These are phyloP conservation scores for Trematomus loennbergii DNA, from an alignment of 2,113 vertebrate species.

Conservation along the genomic window DNA sequence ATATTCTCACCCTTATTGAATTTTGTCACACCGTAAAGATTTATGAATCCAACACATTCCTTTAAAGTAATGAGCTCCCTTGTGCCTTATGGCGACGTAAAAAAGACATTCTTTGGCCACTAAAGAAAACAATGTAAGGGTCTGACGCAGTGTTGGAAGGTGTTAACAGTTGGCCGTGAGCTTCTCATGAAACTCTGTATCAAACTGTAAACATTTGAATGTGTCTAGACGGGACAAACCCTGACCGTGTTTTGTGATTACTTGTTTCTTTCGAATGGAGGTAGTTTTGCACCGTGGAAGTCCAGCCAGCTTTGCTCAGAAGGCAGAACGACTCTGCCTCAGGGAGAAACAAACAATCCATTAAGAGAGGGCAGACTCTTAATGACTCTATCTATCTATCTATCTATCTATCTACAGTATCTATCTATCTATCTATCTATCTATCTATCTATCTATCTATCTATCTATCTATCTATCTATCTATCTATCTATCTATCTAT, in stretches of 20 bases:
- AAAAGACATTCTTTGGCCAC: conserved; percentile 21
- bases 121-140: conserved; percentile 45
- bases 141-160: conserved; percentile 38
- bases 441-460: too few relatives aligned
- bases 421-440: too few relatives aligned
- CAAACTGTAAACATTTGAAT: conserved; percentile 57
- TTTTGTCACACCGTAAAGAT: conserved; percentile 49
- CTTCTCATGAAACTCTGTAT: conserved; percentile 63
- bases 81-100: conserved; percentile 18
- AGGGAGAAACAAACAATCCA: conserved; percentile 37
- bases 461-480: too few relatives aligned
- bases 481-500: too few relatives aligned
- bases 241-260: conserved; percentile 57
- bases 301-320: conserved; percentile 33
- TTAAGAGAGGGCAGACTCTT: conserved; percentile 35
- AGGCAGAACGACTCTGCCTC: conserved; percentile 50
- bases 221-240: conserved; percentile 59
- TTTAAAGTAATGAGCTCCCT: conserved; percentile 40
- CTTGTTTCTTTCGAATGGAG: conserved; percentile 45
- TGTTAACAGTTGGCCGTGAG: conserved; percentile 58
- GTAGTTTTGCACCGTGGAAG: neutral
- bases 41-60: conserved; percentile 56
- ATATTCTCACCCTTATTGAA: conserved; percentile 24
- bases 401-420: too few relatives aligned
- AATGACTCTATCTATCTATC: too few relatives aligned